Evolutionary conservation across 2,888 invertebrate genomes (phyloP).

Genomic region (Calameuta pallipes): DNA sequence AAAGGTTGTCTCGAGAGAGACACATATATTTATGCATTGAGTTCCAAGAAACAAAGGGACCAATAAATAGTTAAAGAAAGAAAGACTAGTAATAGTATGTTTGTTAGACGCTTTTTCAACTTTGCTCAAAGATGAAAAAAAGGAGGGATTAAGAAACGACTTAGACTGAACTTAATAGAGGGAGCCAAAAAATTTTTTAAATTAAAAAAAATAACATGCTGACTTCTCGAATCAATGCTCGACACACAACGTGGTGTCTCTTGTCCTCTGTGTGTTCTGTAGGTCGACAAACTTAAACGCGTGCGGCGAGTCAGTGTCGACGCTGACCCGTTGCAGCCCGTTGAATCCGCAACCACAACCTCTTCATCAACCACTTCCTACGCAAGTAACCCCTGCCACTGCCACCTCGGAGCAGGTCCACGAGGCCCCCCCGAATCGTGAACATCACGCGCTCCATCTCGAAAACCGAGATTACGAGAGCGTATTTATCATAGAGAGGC

Average conservation of each 20-base stretch:
- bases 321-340: constrained; percentile 67
- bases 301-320: constrained; percentile 67
- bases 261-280: constrained; percentile 64
- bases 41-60: neutral
- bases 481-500: constrained; percentile 76
- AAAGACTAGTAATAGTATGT: constrained; percentile 4
- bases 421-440: constrained; percentile 65
- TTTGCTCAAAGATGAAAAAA: constrained; percentile 11
- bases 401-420: constrained; percentile 65
- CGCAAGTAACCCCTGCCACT: constrained; percentile 66
- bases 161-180: neutral
- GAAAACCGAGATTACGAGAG: constrained; percentile 78
- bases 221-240: constrained; percentile 38
- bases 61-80: neutral
- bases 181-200: constrained; percentile 16
- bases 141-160: constrained; percentile 14
- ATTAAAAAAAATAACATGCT: constrained; percentile 33
- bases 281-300: constrained; percentile 67
- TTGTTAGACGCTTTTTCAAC: neutral
- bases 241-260: constrained; percentile 58
- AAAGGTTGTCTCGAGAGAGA: neutral
- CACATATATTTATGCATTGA: neutral
- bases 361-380: constrained; percentile 64
- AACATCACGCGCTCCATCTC: constrained; percentile 65
- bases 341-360: constrained; percentile 66